Conservation (phyloP, 1,140 invertebrate genomes). For the Dufourea novaeangliae region DNA sequence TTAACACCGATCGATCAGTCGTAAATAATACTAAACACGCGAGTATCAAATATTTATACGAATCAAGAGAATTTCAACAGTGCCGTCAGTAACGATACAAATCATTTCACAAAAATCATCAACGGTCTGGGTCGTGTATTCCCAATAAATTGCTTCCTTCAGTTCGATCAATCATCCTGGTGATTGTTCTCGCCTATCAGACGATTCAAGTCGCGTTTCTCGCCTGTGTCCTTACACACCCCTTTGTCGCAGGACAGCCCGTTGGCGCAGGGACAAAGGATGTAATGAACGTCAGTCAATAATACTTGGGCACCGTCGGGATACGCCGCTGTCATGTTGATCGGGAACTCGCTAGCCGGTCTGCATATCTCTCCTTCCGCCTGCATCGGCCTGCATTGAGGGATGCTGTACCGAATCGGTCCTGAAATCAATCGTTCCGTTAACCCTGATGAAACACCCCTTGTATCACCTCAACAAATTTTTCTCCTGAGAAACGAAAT, state of each 20-base stretch:
- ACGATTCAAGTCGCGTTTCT: not conserved
- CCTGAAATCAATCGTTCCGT: constrained; percentile 40
- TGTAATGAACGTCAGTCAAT: constrained; percentile 59
- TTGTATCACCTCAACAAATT: too few species aligned
- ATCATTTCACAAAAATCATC: too few species aligned
- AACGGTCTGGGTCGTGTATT: too few species aligned
- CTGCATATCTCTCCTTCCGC: constrained; percentile 60
- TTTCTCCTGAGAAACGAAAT: too few species aligned
- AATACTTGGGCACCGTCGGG: constrained; percentile 58
- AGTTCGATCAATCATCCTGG: not conserved
- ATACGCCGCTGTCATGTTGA: constrained; percentile 51
- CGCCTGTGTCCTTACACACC: constrained; percentile 34
- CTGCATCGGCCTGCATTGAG: constrained; percentile 57
- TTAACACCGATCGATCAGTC: too few species aligned
- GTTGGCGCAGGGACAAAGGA: constrained; percentile 67
- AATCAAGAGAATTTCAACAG: too few species aligned
- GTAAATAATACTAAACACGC: too few species aligned
- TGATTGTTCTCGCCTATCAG: not conserved
- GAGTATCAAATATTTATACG: too few species aligned
- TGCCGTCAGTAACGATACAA: too few species aligned
- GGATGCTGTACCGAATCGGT: constrained; percentile 58
- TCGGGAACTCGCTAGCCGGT: constrained; percentile 14
- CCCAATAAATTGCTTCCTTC: too few species aligned
- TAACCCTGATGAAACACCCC: too few species aligned
- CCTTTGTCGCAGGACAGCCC: constrained; percentile 62